These are phyloP conservation scores for Oegoconia quadripuncta DNA, from an alignment of 2,888 invertebrate species.

Conservation along the genomic window DNA sequence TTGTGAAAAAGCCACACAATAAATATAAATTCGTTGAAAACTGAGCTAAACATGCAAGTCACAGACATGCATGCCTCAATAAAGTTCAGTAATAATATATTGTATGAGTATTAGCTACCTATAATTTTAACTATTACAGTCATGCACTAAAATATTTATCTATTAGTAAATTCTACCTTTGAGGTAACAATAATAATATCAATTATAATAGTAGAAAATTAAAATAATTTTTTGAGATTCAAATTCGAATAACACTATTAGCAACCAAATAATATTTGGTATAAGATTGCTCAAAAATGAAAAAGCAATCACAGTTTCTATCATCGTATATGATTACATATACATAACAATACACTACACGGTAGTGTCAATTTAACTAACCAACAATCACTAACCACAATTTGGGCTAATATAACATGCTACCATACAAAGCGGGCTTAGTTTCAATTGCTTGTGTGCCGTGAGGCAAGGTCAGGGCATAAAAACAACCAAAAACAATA, in stretches of 20 bases:
- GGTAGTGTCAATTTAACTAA: constrained; percentile 28
- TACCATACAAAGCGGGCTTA: constrained; percentile 30
- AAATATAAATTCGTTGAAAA: constrained; percentile 9
- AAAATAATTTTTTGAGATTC: constrained; percentile 9
- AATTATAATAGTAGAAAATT: not conserved
- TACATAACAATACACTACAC: constrained; percentile 28
- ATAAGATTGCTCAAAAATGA: constrained; percentile 9
- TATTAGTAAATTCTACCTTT: constrained; percentile 1
- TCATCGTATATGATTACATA: too few relatives aligned
- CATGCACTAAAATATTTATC: constrained; percentile 6
- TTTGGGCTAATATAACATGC: constrained; percentile 34
- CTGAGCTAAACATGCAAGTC: constrained; percentile 16
- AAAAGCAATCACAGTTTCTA: constrained; percentile 14
- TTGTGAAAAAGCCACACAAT: not conserved
- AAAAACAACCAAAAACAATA: constrained; percentile 11
- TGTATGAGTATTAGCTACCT: constrained; percentile 13
- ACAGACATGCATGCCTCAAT: constrained; percentile 8
- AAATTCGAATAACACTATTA: constrained; percentile 2
- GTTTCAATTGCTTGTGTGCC: constrained; percentile 1
- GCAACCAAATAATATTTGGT: constrained; percentile 7
- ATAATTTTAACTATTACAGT: constrained; percentile 11
- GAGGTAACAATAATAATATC: not conserved
- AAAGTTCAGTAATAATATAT: constrained; percentile 4
- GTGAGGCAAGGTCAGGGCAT: constrained; percentile 5
- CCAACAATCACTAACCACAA: constrained; percentile 31